phyloP scores from a whole-genome alignment of 2,888 invertebrate genomes.

The Catocala nupta region DNA sequence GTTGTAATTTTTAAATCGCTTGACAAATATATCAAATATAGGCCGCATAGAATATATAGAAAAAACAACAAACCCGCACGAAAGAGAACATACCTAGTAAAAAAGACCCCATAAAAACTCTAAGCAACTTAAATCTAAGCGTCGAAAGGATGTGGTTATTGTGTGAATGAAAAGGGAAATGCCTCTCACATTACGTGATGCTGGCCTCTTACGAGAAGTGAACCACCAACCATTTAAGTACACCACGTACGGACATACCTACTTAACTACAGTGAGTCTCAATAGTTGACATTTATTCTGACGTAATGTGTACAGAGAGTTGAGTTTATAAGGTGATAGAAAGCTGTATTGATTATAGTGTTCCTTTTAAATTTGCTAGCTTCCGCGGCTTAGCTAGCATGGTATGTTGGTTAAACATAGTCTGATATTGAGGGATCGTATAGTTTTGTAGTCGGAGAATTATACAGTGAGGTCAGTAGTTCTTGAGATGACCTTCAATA shows the following conservation, averaged over 20 bases:
- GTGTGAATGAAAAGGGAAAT: constrained; percentile 43
- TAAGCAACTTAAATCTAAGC: not conserved
- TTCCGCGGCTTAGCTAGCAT: too few relatives aligned
- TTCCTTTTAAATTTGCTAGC: not conserved
- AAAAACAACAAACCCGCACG: too few relatives aligned
- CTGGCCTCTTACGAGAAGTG: constrained; percentile 27
- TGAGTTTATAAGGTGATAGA: not conserved
- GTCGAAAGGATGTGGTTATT: constrained; percentile 45
- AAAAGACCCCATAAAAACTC: not conserved
- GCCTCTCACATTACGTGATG: constrained; percentile 36
- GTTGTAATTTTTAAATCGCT: too few relatives aligned
- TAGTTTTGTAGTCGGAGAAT: too few relatives aligned
- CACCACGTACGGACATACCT: not conserved
- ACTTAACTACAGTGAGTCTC: not conserved
- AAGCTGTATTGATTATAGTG: not conserved
- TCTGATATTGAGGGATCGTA: too few relatives aligned
- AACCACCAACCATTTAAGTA: constrained; percentile 16
- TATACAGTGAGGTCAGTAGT: too few relatives aligned
- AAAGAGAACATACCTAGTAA: not conserved
- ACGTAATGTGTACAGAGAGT: not conserved
- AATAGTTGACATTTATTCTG: not conserved
- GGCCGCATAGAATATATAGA: too few relatives aligned
- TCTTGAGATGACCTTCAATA: too few relatives aligned
- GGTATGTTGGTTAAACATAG: too few relatives aligned
- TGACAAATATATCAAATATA: too few relatives aligned